A percentile compares a stretch with the other conserved stretches of the same genome.
Evolutionary conservation across 2,797 vertebrate species (phyloP).

Genomic region (Tachyglossus aculeatus): DNA sequence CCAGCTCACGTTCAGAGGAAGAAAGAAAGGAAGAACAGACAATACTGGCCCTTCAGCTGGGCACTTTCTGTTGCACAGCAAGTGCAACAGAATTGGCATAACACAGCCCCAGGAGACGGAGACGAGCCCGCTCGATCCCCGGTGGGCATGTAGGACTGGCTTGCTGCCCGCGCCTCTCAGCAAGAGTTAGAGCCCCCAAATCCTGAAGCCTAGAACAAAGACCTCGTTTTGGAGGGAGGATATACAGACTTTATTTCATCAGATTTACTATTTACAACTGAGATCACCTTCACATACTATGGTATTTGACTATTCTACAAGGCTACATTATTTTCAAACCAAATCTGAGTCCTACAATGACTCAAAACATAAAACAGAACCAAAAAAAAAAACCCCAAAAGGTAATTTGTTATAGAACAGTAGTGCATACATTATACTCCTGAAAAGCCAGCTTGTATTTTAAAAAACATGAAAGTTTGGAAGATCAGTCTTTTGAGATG

Average conservation of each 20-base stretch:
- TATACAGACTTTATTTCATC: slow-evolving; percentile 81
- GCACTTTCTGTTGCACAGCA: not conserved
- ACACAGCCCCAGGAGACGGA: no score
- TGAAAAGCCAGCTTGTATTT: slow-evolving; percentile 73
- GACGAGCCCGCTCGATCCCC: no score
- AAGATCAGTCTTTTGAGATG: slow-evolving; percentile 67
- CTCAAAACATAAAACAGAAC: slow-evolving; percentile 70
- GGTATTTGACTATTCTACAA: slow-evolving; percentile 73
- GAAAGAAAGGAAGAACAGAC: not conserved
- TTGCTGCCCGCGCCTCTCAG: no score
- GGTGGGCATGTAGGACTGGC: not conserved
- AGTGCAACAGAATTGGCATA: not conserved
- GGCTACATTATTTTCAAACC: slow-evolving; percentile 75
- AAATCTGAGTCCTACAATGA: slow-evolving; percentile 72
- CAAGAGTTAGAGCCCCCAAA: slow-evolving; percentile 2
- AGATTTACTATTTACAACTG: slow-evolving; percentile 86
- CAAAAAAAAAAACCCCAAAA: slow-evolving; percentile 56
- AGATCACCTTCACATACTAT: slow-evolving; percentile 76
- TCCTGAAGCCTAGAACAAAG: not conserved
- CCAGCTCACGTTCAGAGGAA: no score
- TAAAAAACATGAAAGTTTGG: slow-evolving; percentile 66
- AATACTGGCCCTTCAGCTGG: not conserved
- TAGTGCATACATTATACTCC: slow-evolving; percentile 78
- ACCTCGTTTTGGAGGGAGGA: slow-evolving; percentile 59
- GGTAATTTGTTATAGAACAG: slow-evolving; percentile 78